Base-by-base conservation (phyloP, 2,888 invertebrate species). In the Microplitis deprimator region DNA sequence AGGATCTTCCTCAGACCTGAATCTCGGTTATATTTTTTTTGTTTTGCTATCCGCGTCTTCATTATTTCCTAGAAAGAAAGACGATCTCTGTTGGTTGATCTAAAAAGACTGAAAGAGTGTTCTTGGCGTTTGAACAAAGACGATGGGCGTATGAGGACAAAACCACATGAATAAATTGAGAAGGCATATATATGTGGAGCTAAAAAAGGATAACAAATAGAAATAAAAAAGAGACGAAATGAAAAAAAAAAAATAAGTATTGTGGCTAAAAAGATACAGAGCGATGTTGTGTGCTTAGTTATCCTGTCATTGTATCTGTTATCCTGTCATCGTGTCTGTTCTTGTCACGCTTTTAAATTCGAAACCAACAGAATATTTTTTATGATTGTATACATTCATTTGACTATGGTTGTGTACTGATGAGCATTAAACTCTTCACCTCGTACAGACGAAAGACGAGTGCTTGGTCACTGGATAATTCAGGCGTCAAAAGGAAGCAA, bases 161-260 rank as follows among this genome's bases (percentile, higher is more conserved):
- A 76, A 20, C 76, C 72, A 77, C 76, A 68, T 73, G 73, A 73
- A 73, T 73, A 73, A 73, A 73, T 73, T 73, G 73, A 65, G 65
- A 61, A 65, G 16, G 20, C 40, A 41, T 50, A 39, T 67, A 39
- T 40, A 20, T 5, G 41, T 39, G 13, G 64, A 62, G 38, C 13
- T 20, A 60, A 38, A 60, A 60, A 59, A 41, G 65, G 13, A 50
- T 50, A 50, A 6, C 20, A 29, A 65, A 20, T 41, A 40, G 16
- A 68, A 29, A 60, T 17, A 39, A 62, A 59, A 73, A 20, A 20
- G 1, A 20, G 20, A 20, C 20, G 16, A 68, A 29, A 60, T 17
- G n/a, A 62, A 59, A 73, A 60, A 67, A n/a, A 10, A 50, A 73
- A 60, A 67, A n/a, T 6, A 50, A 39, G 59, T n/a, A 41, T 64